Evolutionary conservation across 1,140 invertebrate species (phyloP), one percentile per base, ranked within the genome.

Genomic region (Bombus pyrosoma): DNA sequence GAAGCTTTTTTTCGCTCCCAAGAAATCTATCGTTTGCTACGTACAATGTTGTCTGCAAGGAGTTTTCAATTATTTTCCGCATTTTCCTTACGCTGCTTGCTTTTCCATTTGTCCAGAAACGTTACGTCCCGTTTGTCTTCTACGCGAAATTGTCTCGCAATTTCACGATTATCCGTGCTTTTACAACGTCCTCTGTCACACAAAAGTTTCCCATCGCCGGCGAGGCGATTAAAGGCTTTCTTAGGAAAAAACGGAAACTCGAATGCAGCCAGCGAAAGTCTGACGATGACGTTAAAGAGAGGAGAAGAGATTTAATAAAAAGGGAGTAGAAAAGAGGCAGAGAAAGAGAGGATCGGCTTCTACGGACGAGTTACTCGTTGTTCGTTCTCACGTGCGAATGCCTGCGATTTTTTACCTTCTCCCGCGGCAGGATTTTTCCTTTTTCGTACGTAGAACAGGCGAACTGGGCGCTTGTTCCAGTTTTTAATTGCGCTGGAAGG

Each of bases 401-500:
- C 34, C 15, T n/a, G 0, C 13, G 13, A 80, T 18, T 80, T 41
- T 83, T 71, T 86, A n/a, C 37, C 25, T 77, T 18, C 37, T 64
- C 62, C 28, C 59, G 22, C 2, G 32, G 8, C 37, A 69, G 32
- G 39, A n/a, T 85, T 69, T 69, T 57, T 66, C 9, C 22, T 37
- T 37, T 22, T 37, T 68, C 32, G 18, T 15, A 22, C 15, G 18
- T 8, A 10, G 47, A 71, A 57, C 64, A 75, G 57, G 47, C 47
- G 22, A 53, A 53, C 47, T 53, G 47, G 80, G 34, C 81, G 80
- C 68, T 75, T 69, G 88, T 91, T 86, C 89, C 76, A 89, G 91
- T 90, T 92, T 93, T 92, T 92, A 89, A 92, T 93, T 90, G 74
- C 86, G 72, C 73, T 78, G 79, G 72, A 69, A 85, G 88, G 87